phyloP scores from a whole-genome alignment of 2,888 invertebrate species.

The Agrochola macilenta region DNA sequence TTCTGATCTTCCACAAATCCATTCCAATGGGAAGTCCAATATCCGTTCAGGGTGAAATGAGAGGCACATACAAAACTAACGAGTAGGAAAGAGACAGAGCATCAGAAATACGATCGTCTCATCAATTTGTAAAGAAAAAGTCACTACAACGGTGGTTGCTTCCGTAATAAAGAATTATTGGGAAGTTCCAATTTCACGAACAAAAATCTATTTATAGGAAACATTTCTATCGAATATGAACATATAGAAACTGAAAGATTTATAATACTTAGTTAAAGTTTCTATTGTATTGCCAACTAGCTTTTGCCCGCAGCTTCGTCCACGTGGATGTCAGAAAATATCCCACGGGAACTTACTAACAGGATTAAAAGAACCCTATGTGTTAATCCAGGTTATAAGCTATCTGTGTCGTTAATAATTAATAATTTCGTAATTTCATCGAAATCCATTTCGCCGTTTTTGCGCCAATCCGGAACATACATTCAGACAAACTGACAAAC shows the following conservation, averaged over 20 bases:
- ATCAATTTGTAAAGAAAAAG: constrained; percentile 61
- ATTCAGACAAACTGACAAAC: too few relatives aligned
- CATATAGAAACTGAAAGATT: neutral
- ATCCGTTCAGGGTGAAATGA: constrained; percentile 64
- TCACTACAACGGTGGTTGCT: constrained; percentile 37
- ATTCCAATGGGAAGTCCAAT: constrained; percentile 67
- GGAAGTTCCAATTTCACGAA: constrained; percentile 28
- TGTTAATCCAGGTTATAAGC: neutral
- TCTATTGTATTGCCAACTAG: neutral
- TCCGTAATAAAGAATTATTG: constrained; percentile 44
- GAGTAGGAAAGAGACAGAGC: constrained; percentile 15
- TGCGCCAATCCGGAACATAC: too few relatives aligned
- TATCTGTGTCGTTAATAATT: too few relatives aligned
- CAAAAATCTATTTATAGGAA: neutral
- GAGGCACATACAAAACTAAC: constrained; percentile 11
- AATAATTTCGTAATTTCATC: too few relatives aligned
- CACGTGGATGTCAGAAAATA: neutral
- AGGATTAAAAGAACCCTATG: neutral
- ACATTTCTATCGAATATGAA: neutral
- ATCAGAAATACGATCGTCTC: constrained; percentile 52
- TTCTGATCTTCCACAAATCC: constrained; percentile 30
- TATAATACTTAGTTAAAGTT: neutral
- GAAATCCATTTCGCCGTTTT: too few relatives aligned
- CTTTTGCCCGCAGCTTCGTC: neutral
- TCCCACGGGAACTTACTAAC: neutral